Evolutionary conservation across 1,140 invertebrate genomes (phyloP), one percentile per base, ranked within the genome.

Genomic region (Hyles euphorbiae): DNA sequence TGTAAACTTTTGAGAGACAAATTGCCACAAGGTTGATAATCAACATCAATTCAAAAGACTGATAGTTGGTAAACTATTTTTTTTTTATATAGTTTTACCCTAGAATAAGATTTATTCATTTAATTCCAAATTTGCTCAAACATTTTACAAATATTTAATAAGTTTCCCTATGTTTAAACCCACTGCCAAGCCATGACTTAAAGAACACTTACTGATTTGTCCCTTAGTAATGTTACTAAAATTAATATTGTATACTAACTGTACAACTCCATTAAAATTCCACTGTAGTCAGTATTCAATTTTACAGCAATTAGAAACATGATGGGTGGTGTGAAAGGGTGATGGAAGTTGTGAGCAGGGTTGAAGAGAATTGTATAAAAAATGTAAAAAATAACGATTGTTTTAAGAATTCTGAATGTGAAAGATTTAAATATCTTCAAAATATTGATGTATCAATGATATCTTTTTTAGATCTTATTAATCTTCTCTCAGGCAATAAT

Each of bases 1-100:
- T 88, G 83, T 88, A 88, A 88, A 87, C 83, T 88, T 88, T 88
- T 88, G 86, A 87, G 83, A 85, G 65, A 76, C 66, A 77, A 81
- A 78, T 82, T 84, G 81, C 80, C 78, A 85, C 76, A 81, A 83
- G 86, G 81, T 87, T 88, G 83, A 86, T 83, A 83, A 87, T 86
- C 83, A 84, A 89, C 85, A 89, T 90, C 88, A 89, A 90, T 90
- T 87, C 87, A 87, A 83, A 90, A 90, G 89, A 90, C 89, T 90
- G 89, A 90, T 90, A 90, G 89, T 85, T 89, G 86, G 78, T 89
- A 90, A 90, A 74, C 72, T 12, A 55, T 83, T 81, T 83, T 87
- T 88, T 86, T 89, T 89, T 88, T 89, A 86, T 88, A 84, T 86
- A 85, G 78, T 88, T 88, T 88, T 88, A 87, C 86, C 83, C 76